Base-by-base conservation (phyloP, 2,888 invertebrate species). In the Leptinotarsa haldemani region DNA sequence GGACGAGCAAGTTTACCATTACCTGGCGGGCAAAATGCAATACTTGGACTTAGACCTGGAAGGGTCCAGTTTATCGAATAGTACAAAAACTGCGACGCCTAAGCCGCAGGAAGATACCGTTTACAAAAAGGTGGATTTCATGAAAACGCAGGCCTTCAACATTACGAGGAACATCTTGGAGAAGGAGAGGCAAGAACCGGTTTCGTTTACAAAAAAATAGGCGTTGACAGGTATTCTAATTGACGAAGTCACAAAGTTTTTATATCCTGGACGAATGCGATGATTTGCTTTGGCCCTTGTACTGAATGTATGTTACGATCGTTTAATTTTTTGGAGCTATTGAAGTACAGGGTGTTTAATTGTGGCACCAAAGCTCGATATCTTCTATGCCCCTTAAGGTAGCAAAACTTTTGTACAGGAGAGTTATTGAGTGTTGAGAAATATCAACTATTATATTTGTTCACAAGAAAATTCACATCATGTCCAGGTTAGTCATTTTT, bases 61-160 rank as follows among this genome's bases (percentile, higher is more conserved):
- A 79, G 79, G 81, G 71, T 70, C 75, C 20, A 71, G 66, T 72
- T 77, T 74, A 50, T 20, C 64, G 25, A 71, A 50, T 22, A 73
- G 70, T 69, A 74, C 74, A 52, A 78, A 77, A 61, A 72, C 68
- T 12, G 64, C 68, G 30, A 85, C 70, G 79, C 75, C 82, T 12
- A 82, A 82, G 80, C 83, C 86, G 70, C 78, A 79, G 46, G 81
- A 78, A 48, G 83, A 83, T 73, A 90, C 94, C 0, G 95, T 95
- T 12, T 97, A 97, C 87, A 96, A 97, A 86, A 95, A 94, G 1
- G 97, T 98, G 0, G 97, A 98, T 88, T 97, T 97, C 88, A 89
- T 96, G 69, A 97, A 97, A 89, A 98, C 97, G 0, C 94, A 96
- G 85, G 97, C 97, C 7, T 95, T 98, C 84, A 96, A 95, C 87